A percentile compares a stretch with the other conserved stretches of the same genome.
Evolutionary conservation across 1,140 invertebrate genomes (phyloP).

Genomic region (fruit fly (Drosophila melanogaster)): Release_6_plus_ISO1_MT NC_004354.4:3301001-3301500

Average conservation of each 20-base stretch:
- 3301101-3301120: conserved; percentile 19
- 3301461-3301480: conserved; percentile 69
- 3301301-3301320: conserved; percentile 26
- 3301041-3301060: not conserved
- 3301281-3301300: conserved; percentile 18
- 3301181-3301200: conserved; percentile 44
- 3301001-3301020: not conserved
- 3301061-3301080: conserved; percentile 1
- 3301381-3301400: conserved; percentile 64
- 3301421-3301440: not conserved
- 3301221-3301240: conserved; percentile 28
- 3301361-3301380: conserved; percentile 62
- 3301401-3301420: conserved; percentile 37
- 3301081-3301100: conserved; percentile 29
- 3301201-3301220: conserved; percentile 30
- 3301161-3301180: conserved; percentile 43
- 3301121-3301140: conserved; percentile 35
- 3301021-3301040: not conserved
- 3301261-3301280: conserved; percentile 2
- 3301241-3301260: conserved; percentile 20
- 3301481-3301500: conserved; percentile 72
- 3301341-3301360: conserved; percentile 22
- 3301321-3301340: conserved; percentile 38
- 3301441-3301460: conserved; percentile 20
- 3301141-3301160: conserved; percentile 23